These are phyloP conservation scores for Drosophila silvestris DNA, from an alignment of 2,888 invertebrate genomes.

Conservation along the genomic window DNA sequence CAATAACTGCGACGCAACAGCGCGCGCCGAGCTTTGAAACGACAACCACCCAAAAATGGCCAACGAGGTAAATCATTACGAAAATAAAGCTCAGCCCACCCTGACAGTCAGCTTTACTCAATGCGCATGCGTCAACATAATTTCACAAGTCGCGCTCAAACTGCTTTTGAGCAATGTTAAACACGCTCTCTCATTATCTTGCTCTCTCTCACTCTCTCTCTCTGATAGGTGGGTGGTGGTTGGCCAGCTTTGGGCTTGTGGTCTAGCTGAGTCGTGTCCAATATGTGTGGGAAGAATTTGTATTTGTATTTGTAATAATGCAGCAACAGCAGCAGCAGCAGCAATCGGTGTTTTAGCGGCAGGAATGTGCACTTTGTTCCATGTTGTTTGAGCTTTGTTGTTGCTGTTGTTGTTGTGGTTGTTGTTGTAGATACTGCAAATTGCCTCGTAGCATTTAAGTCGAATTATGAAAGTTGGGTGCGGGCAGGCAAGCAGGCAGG, in stretches of 20 bases:
- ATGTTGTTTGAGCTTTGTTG: conserved; percentile 56
- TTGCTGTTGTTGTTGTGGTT: conserved; percentile 28
- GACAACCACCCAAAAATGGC: conserved; percentile 73
- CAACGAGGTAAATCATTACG: conserved; percentile 37
- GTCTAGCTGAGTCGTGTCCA: conserved; percentile 21
- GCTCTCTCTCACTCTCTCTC: neutral
- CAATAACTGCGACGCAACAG: conserved; percentile 67
- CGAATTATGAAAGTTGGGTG: conserved; percentile 73
- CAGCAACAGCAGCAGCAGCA: conserved; percentile 49
- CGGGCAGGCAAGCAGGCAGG: conserved; percentile 26
- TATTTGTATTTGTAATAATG: conserved; percentile 61
- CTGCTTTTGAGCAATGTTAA: conserved; percentile 11
- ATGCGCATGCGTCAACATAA: conserved; percentile 57
- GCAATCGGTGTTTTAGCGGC: conserved; percentile 53
- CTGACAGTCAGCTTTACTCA: conserved; percentile 15
- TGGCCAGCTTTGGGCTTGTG: conserved; percentile 37
- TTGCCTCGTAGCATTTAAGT: conserved; percentile 80
- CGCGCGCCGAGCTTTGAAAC: conserved; percentile 51
- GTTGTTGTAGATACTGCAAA: conserved; percentile 65
- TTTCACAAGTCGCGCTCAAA: conserved; percentile 38
- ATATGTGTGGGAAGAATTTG: conserved; percentile 34
- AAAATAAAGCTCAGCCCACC: conserved; percentile 48
- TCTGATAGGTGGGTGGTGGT: conserved; percentile 47
- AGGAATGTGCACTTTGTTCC: conserved; percentile 75
- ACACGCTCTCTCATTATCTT: neutral